phyloP scores from a whole-genome alignment of 2,797 vertebrate species.

The Syngnathus rostellatus region DNA sequence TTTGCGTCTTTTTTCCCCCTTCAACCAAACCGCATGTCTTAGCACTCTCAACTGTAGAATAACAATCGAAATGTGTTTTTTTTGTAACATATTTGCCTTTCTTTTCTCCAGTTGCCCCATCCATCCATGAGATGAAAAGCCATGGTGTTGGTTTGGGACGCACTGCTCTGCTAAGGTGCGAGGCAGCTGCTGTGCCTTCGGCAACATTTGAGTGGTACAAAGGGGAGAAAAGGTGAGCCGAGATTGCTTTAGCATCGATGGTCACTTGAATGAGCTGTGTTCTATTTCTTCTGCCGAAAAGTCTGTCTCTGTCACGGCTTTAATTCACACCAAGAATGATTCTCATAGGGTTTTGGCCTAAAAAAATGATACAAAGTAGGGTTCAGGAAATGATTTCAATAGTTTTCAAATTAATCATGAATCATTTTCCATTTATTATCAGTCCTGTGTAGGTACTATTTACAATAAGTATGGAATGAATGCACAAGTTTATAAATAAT shows the following conservation, averaged over 20 bases:
- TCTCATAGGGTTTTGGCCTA: not conserved
- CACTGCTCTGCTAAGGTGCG: slow-evolving; percentile 86
- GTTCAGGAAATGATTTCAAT: not conserved
- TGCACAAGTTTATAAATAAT: not conserved
- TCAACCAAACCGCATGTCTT: not conserved
- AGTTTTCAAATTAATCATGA: too few species aligned
- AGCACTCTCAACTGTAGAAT: not conserved
- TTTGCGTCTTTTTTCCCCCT: not conserved
- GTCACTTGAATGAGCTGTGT: not conserved
- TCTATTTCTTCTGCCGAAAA: not conserved
- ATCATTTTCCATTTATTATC: too few species aligned
- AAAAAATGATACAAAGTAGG: not conserved
- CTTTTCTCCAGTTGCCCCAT: slow-evolving; percentile 80
- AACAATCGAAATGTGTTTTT: not conserved
- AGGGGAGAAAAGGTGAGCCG: slow-evolving; percentile 92
- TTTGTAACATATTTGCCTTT: not conserved
- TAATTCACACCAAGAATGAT: not conserved
- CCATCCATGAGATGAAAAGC: slow-evolving; percentile 95
- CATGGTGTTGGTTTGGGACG: slow-evolving; percentile 81
- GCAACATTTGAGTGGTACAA: slow-evolving; percentile 94
- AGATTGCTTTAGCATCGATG: not conserved
- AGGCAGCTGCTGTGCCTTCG: slow-evolving; percentile 88
- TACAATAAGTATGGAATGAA: not conserved
- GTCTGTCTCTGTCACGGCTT: not conserved
- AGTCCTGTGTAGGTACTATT: not conserved